A percentile compares a stretch with the other conserved stretches of the same genome.
These are phyloP conservation scores for Drosophila nr. perissopoda DNA, from an alignment of 2,888 invertebrate genomes.

Conservation along the genomic window DNA sequence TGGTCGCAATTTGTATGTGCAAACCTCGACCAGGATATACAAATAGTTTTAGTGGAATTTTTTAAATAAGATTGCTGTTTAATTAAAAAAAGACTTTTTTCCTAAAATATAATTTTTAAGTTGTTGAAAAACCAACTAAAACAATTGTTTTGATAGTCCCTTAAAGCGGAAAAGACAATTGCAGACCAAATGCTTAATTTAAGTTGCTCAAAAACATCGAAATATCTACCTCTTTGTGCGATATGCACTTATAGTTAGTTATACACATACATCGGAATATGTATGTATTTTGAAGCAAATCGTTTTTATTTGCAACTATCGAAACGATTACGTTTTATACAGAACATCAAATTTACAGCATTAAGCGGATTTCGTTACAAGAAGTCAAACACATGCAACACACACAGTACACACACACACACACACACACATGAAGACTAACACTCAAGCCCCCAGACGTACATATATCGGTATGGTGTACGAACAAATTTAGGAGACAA, in stretches of 20 bases:
- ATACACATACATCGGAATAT: not conserved
- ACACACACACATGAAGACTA: conserved; percentile 23
- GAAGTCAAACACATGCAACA: conserved; percentile 67
- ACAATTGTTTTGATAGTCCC: too few species aligned
- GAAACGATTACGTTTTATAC: conserved; percentile 41
- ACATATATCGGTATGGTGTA: conserved; percentile 52
- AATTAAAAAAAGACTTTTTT: not conserved
- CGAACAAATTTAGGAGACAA: conserved; percentile 68
- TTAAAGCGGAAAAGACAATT: not conserved
- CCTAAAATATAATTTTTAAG: not conserved
- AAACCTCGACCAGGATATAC: not conserved
- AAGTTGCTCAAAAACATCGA: not conserved
- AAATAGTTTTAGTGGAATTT: not conserved
- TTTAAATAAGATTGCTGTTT: not conserved
- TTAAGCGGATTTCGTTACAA: conserved; percentile 76
- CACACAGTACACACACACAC: conserved; percentile 31
- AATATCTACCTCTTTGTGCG: not conserved
- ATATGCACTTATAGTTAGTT: not conserved
- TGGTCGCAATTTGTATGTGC: not conserved
- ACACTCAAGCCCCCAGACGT: conserved; percentile 49
- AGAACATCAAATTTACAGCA: conserved; percentile 71
- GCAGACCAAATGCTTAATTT: not conserved
- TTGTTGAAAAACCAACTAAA: not conserved
- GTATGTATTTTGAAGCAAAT: not conserved
- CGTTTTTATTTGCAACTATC: not conserved